Evolutionary conservation across 2,888 invertebrate species (phyloP), one percentile per base, ranked within the genome.

Genomic region (Conus canariensis): DNA sequence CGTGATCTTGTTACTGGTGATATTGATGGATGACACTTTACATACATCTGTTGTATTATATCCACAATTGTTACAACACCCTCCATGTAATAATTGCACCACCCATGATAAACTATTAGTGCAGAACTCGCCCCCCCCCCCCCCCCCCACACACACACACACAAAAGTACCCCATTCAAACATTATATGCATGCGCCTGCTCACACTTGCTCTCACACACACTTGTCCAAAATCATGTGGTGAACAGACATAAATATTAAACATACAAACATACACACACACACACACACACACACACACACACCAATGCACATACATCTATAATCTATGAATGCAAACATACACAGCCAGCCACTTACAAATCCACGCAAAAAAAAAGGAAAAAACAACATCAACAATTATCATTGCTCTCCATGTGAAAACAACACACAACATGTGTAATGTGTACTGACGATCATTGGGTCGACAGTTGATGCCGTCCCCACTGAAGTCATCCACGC

Each of bases 401-500:
- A 77, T 30, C 25, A 10, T 8, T 30, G 19, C 30, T 30, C 12
- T 45, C 64, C 64, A 1, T 16, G 19, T 19, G 5, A 64, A 64
- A 45, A 45, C 45, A 45, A 45, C 45, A 45, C 45, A 45, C 45
- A 45, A 45, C 45, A 45, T 4, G 45, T 45, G 45, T 45, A 45
- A 4, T 45, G 16, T 77, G 25, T 6, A 85, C 89, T 64, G 14
- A 89, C 89, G 70, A n/a, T 85, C 85, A 14, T n/a, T 83, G 9
- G 70, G 77, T n/a, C 85, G 67, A 22, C 89, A 89, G 22, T 58
- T 85, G 74, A 92, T 90, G 9, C 96, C 96, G 91, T 96, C 96
- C 1, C 96, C 96, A 88, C 95, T 95, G 93, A 94, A 96, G 30
- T 96, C 96, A 58, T 94, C 94, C 7, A 93, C 92, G 93, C 96